Evolutionary conservation across 2,888 invertebrate species (phyloP).

Genomic region (Aleiodes leptofemur): DNA sequence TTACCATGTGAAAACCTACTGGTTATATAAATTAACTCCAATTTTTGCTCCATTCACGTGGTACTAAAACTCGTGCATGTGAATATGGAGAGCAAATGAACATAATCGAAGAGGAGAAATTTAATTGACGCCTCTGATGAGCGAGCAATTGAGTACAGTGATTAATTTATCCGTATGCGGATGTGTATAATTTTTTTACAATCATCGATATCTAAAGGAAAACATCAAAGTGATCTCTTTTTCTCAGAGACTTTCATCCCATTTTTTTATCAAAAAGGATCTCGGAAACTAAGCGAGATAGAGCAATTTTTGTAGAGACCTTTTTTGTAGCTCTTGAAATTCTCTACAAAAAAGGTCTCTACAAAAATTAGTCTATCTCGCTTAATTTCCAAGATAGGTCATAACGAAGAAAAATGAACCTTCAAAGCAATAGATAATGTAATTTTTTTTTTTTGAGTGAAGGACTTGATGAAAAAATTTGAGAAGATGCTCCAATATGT

Average conservation of each 20-base stretch:
- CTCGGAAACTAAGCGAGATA: too few species aligned
- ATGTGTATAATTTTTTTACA: background rate
- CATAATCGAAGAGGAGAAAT: conserved; percentile 51
- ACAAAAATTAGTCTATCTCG: too few species aligned
- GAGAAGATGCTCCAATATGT: too few species aligned
- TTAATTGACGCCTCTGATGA: conserved; percentile 50
- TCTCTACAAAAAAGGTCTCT: too few species aligned
- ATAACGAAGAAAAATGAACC: too few species aligned
- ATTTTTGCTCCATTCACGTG: background rate
- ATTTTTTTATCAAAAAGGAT: too few species aligned
- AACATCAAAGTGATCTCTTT: conserved; percentile 21
- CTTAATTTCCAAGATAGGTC: too few species aligned
- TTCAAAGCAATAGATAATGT: too few species aligned
- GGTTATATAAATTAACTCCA: background rate
- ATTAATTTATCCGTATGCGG: conserved; percentile 10
- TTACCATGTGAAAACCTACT: conserved; percentile 3
- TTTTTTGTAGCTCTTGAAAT: too few species aligned
- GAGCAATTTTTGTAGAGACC: too few species aligned
- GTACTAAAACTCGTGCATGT: conserved; percentile 36
- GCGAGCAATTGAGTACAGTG: conserved; percentile 32
- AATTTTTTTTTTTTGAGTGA: too few species aligned
- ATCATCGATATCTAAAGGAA: conserved; percentile 8
- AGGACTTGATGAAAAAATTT: too few species aligned
- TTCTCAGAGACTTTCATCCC: background rate
- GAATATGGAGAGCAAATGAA: conserved; percentile 43